Conservation (phyloP, 1,140 invertebrate species). For the Dryas iulia region DNA sequence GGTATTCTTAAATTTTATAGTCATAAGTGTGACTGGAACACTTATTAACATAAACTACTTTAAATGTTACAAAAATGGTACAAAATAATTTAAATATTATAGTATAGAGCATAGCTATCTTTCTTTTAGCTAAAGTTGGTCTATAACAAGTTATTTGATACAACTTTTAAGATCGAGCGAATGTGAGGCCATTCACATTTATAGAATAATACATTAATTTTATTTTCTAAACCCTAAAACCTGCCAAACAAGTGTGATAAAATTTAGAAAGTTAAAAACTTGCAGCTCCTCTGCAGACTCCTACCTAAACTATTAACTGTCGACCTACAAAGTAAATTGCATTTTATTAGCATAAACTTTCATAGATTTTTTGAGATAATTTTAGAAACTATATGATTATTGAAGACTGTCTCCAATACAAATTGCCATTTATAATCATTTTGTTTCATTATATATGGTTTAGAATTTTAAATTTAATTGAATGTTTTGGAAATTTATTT, state of each 20-base stretch:
- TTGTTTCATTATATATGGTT: background rate
- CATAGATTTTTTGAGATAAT: slow-evolving; percentile 35
- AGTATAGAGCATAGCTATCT: too few relatives aligned
- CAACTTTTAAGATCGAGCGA: slow-evolving; percentile 14
- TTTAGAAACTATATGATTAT: slow-evolving; percentile 28
- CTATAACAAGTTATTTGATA: slow-evolving; percentile 10
- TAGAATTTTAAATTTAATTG: background rate
- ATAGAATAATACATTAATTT: slow-evolving; percentile 29
- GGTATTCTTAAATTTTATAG: slow-evolving; percentile 15
- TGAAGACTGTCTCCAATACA: background rate
- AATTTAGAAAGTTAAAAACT: slow-evolving; percentile 77
- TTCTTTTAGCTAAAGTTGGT: background rate
- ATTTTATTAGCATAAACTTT: slow-evolving; percentile 78
- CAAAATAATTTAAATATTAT: background rate
- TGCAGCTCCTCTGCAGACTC: slow-evolving; percentile 69
- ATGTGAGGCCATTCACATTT: slow-evolving; percentile 23
- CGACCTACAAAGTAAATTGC: slow-evolving; percentile 76
- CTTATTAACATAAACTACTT: background rate
- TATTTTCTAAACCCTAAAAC: slow-evolving; percentile 70
- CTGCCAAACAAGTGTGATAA: slow-evolving; percentile 65
- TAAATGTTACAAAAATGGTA: background rate
- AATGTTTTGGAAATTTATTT: too few relatives aligned
- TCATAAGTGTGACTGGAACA: slow-evolving; percentile 4
- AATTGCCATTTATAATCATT: background rate
- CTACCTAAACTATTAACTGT: slow-evolving; percentile 57